Base-by-base conservation (phyloP, 2,797 vertebrate species). In the Phalloptychus januarius region DNA sequence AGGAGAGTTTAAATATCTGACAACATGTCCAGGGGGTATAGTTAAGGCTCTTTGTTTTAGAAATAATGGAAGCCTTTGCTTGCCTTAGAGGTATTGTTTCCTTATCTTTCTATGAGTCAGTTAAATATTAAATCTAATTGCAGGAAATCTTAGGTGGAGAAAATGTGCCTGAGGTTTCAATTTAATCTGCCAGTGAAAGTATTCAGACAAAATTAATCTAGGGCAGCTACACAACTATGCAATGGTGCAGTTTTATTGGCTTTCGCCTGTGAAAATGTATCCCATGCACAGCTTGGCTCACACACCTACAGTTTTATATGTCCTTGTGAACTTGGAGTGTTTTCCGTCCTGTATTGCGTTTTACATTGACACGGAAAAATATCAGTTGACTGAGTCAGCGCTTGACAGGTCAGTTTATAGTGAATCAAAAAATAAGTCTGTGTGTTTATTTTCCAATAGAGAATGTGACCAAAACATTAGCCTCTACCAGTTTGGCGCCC, bases 251-350 rank as follows among this genome's bases (percentile, higher is more conserved):
- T 75, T 89, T 89, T 91, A 84, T 84, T 85, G 83, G 80, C 76
- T 74, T 45, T 71, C 70, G 78, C 72, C 83, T 77, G 86, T 89
- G 71, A 91, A 80, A 70, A 86, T 86, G 88, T 56, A 87, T 76
- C 83, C 74, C 44, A 33, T 25, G 71, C 75, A 75, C 77, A 84
- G 80, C 71, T 77, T 44, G 71, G 72, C 72, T 76, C 78, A 83
- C 85, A 82, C 83, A 89, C 54, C 80, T 86, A 87, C 71, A 56
- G 79, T 86, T 91, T 85, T 86, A 91, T 90, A 72, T 79, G 77
- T 31, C 70, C 85, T 79, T 80, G 81, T 92, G 86, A 89, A 88
- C 74, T 42, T 70, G 58, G 23, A 82, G 72, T 79, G 87, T 89
- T 86, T 85, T 84, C 70, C 15, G 61, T 52, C 18, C 25, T 6